Evolutionary conservation across 2,888 invertebrate genomes (phyloP).

Genomic region (Tachina fera): DNA sequence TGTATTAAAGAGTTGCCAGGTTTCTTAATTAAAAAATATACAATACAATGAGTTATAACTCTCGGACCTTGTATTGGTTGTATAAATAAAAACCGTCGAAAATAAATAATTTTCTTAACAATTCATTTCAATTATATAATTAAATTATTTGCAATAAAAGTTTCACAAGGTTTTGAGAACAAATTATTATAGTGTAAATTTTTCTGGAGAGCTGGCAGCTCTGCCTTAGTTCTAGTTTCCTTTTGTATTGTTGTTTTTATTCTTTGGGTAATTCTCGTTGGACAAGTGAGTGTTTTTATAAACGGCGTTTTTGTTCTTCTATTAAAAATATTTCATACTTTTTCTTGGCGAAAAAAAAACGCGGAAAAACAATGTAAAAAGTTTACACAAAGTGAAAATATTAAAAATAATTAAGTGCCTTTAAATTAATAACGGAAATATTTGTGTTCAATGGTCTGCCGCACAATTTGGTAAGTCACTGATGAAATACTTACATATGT

Average conservation of each 20-base stretch:
- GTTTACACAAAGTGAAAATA: not conserved
- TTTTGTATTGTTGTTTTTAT: conserved; percentile 21
- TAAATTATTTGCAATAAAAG: too few species aligned
- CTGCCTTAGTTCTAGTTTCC: not conserved
- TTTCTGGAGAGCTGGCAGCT: conserved; percentile 3
- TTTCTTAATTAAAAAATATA: too few species aligned
- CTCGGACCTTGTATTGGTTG: too few species aligned
- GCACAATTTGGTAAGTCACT: conserved; percentile 15
- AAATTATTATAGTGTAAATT: too few species aligned
- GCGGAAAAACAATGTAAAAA: conserved; percentile 1
- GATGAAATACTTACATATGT: not conserved
- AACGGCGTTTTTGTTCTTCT: conserved; percentile 40
- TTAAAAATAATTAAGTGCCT: conserved; percentile 39
- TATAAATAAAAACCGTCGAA: too few species aligned
- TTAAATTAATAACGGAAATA: conserved; percentile 1
- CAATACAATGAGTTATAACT: too few species aligned
- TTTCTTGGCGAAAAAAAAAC: not conserved
- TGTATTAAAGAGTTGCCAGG: too few species aligned
- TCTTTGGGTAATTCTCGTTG: conserved; percentile 52
- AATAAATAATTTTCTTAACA: too few species aligned
- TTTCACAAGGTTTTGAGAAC: too few species aligned
- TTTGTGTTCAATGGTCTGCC: not conserved
- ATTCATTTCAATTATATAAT: too few species aligned
- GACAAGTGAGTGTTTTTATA: conserved; percentile 50
- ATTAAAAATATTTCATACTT: conserved; percentile 3